Base-by-base conservation (phyloP, 2,113 vertebrate genomes). In the Parus major region DNA sequence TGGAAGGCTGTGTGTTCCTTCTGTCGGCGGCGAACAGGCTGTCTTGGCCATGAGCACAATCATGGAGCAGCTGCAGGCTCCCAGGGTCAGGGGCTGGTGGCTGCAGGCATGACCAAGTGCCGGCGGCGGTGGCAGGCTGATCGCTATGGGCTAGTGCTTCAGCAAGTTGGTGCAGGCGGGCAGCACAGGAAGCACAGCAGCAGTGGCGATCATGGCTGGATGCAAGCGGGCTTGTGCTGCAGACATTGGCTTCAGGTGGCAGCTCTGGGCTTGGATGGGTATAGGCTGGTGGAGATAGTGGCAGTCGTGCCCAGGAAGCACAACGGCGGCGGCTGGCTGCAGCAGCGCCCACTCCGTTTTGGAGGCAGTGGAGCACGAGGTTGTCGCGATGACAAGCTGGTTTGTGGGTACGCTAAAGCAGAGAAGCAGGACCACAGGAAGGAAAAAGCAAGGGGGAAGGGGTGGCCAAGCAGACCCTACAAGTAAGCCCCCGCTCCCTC, bases 191-290 rank as follows among this genome's bases (percentile, higher is more conserved):
- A 21, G 16, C 13, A 15, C 49, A 19, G 69, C 28, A 5, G 5
- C 1, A 5, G 28, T 29, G 49, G 28, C 1, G 11, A 15, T 4
- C 3, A 15, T 5, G 50, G 29, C 16, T 14, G 50, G 29, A 18
- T 53, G 50, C 50, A 42, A 11, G 29, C 2, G 2, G 9, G 36
- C 8, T 33, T 2, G 1, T 24, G 22, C 50, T 25, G 69, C 36
- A 41, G 50, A 18, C 2, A 4, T 11, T 5, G 24, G 65, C 65
- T 28, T 12, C 12, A 1, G 46, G 9, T 0, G 3, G n/a, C 24
- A 15, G 41, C 35, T 39, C 17, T 5, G 11, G 28, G 50, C 50
- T 41, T 0, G 3, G 28, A 44, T 10, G 44, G 33, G 15, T 17
- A 27, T 5, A 5, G 20, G 20, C 28, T 24, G 49, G 20, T 12